Percentiles rank a stretch among this genome's conserved stretches.
Conservation (phyloP, 2,113 vertebrate species). For the Porphyrio hochstetteri region DNA sequence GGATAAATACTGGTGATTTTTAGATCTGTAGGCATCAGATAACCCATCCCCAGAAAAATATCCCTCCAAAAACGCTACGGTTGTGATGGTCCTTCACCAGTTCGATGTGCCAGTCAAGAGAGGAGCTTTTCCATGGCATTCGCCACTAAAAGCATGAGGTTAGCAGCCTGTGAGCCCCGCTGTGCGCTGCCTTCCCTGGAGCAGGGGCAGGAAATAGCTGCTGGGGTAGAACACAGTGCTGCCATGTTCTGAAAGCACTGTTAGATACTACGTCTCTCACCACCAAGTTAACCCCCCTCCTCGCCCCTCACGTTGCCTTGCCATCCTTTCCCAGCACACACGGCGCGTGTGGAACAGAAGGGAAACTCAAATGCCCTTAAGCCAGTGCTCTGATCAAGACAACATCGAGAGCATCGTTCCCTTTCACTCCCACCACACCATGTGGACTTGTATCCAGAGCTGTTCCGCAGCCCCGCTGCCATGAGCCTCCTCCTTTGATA, state of each 20-base stretch:
- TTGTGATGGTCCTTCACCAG: neutral
- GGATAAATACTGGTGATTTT: accelerated
- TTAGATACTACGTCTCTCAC: neutral
- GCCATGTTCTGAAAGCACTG: neutral
- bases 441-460: neutral
- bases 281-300: neutral
- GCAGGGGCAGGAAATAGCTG: constrained; percentile 11
- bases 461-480: neutral
- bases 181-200: neutral
- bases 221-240: neutral
- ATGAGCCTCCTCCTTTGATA: neutral
- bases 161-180: accelerated
- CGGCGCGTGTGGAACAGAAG: neutral
- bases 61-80: accelerated
- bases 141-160: neutral
- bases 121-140: neutral
- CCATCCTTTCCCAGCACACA: neutral
- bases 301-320: too few species aligned
- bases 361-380: neutral
- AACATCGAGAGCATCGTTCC: neutral
- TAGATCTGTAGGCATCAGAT: accelerated
- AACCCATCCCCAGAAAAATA: neutral
- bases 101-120: neutral
- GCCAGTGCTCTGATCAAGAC: neutral
- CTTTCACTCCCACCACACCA: neutral